A percentile compares a stretch with the other conserved stretches of the same genome.
Conservation (phyloP, 2,888 invertebrate genomes). For the Pelosia muscerda region DNA sequence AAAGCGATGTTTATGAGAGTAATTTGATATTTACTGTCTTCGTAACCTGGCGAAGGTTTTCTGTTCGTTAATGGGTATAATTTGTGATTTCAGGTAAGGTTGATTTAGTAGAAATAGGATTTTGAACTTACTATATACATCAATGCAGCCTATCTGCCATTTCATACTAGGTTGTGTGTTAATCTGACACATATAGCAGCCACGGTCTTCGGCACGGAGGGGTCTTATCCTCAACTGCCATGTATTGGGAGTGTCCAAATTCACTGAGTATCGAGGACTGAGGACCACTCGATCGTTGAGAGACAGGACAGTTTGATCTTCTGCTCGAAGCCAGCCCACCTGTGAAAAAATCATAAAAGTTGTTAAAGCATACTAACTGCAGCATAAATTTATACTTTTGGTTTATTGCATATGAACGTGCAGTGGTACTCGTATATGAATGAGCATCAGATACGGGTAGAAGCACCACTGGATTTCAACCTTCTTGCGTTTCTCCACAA, state of each 20-base stretch:
- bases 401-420: too few species aligned
- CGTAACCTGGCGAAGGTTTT: too few species aligned
- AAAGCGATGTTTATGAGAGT: neutral
- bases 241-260: constrained; percentile 93
- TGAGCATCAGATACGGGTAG: too few species aligned
- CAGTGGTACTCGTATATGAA: too few species aligned
- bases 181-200: constrained; percentile 97
- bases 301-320: constrained; percentile 96
- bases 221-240: constrained; percentile 95
- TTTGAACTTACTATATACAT: constrained; percentile 92
- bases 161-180: constrained; percentile 94
- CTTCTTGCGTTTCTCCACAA: too few species aligned
- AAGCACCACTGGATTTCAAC: too few species aligned
- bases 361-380: too few species aligned
- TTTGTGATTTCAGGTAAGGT: too few species aligned
- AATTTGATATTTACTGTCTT: too few species aligned
- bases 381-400: too few species aligned
- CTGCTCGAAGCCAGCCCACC: constrained; percentile 96
- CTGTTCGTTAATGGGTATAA: too few species aligned
- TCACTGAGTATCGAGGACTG: constrained; percentile 93
- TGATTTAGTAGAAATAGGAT: neutral
- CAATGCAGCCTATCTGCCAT: constrained; percentile 95
- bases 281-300: constrained; percentile 94
- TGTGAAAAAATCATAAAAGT: constrained; percentile 65
- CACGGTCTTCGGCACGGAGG: constrained; percentile 93